Conservation (phyloP, 1,140 invertebrate species). For the Patella vulgata region DNA sequence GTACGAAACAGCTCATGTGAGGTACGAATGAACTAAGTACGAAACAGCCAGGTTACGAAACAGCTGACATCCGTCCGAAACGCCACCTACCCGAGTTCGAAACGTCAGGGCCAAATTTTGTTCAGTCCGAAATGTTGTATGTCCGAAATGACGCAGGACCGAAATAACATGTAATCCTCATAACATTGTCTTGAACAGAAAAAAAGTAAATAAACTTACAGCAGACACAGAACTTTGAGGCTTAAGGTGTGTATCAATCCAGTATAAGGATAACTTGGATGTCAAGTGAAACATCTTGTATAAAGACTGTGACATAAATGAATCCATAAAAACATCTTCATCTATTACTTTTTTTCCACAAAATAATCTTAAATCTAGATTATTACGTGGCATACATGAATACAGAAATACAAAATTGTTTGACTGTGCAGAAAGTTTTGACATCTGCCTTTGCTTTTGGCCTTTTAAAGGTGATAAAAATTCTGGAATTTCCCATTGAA, state of each 20-base stretch:
- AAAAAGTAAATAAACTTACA: slow-evolving; percentile 8
- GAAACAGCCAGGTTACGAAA: too few relatives aligned
- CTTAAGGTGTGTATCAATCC: slow-evolving; percentile 41
- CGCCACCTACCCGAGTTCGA: too few relatives aligned
- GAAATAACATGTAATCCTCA: too few relatives aligned
- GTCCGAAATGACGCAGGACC: too few relatives aligned
- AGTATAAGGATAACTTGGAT: slow-evolving; percentile 32
- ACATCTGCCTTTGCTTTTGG: slow-evolving; percentile 15
- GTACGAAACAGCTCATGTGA: too few relatives aligned
- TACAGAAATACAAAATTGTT: slow-evolving; percentile 40
- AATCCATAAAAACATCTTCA: slow-evolving; percentile 42
- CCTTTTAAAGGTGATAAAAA: slow-evolving; percentile 45
- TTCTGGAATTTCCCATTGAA: slow-evolving; percentile 50
- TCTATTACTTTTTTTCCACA: slow-evolving; percentile 44
- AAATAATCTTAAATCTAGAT: slow-evolving; percentile 31
- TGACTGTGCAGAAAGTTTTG: background rate
- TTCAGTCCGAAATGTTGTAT: too few relatives aligned
- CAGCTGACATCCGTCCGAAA: too few relatives aligned
- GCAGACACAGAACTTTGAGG: too few relatives aligned
- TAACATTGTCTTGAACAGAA: background rate
- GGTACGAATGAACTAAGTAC: too few relatives aligned
- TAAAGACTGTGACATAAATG: slow-evolving; percentile 39
- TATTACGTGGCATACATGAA: slow-evolving; percentile 32
- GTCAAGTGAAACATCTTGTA: slow-evolving; percentile 30
- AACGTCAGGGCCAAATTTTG: too few relatives aligned